A percentile compares a stretch with the other conserved stretches of the same genome.
Evolutionary conservation across 2,797 vertebrate species (phyloP).

Genomic region (Falco cherrug): DNA sequence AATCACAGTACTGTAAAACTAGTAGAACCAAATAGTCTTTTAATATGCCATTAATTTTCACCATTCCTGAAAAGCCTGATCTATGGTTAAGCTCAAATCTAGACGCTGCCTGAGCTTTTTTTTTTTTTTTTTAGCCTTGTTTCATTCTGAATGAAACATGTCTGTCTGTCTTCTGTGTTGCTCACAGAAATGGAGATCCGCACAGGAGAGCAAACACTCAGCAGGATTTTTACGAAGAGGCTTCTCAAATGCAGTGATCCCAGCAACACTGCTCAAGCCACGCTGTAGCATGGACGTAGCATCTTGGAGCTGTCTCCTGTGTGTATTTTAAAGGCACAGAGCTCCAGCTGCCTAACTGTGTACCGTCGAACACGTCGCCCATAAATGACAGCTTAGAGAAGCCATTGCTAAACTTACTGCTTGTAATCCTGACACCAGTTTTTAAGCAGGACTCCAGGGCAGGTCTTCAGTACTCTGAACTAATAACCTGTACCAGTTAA

Average conservation of each 20-base stretch:
- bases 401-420: neutral
- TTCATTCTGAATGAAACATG: neutral
- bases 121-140: neutral
- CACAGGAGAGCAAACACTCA: neutral
- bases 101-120: neutral
- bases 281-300: neutral
- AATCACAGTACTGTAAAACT: neutral
- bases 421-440: neutral
- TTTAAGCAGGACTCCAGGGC: neutral
- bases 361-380: neutral
- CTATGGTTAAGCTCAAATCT: neutral
- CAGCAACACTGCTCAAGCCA: neutral
- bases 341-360: neutral
- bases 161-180: neutral
- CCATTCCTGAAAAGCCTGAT: constrained; percentile 35
- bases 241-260: neutral
- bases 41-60: neutral
- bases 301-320: neutral
- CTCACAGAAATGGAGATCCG: neutral
- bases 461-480: neutral
- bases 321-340: neutral
- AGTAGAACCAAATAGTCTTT: neutral
- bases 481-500: neutral
- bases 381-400: neutral
- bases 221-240: neutral